Evolutionary conservation across 2,113 vertebrate genomes (phyloP), one percentile per base, ranked within the genome.

Genomic region (Tachuris rubrigastra): DNA sequence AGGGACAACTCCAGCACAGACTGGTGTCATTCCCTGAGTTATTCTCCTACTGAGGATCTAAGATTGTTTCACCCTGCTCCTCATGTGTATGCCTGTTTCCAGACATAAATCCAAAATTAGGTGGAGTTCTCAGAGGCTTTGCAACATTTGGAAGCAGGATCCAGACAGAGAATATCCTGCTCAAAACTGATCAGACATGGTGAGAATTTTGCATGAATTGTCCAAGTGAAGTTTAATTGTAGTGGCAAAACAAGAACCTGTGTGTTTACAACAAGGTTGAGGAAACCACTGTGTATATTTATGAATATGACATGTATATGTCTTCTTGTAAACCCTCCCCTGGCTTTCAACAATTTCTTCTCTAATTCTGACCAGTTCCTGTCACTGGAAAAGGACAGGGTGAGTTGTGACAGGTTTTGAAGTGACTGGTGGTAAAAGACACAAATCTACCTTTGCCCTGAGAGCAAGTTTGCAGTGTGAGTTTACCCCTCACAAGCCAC

Each of bases 271-370:
- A 35, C 12, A 39, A 42, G 7, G 44, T 14, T 67, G 67, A 74
- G 6, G 25, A 41, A 85, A 41, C 1, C 6, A 5, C 3, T 42
- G 15, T 50, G 14, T 69, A 19, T 44, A 39, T 65, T 50, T 39
- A 23, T 21, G 3, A 28, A 4, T n/a, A 9, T 35, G 6, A 25
- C 68, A 18, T 14, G 2, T n/a, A 3, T n/a, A 9, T 30, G 9
- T 30, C 65, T 15, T 41, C 10, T 44, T 52, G 4, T 12, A 23
- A 28, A 27, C 3, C 10, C 5, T 59, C 14, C 16, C 41, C 12
- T 63, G 15, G 37, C 22, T 31, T 21, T 63, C 15, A 16, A 35
- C 4, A 23, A 41, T 62, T 78, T 78, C 28, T 41, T 46, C 39
- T 42, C 71, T 63, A 39, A 31, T 66, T 63, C 33, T 63, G 47